A percentile compares a stretch with the other conserved stretches of the same genome.
These are phyloP conservation scores for Chloroceryle amazona DNA, from an alignment of 2,797 vertebrate species.

Conservation along the genomic window DNA sequence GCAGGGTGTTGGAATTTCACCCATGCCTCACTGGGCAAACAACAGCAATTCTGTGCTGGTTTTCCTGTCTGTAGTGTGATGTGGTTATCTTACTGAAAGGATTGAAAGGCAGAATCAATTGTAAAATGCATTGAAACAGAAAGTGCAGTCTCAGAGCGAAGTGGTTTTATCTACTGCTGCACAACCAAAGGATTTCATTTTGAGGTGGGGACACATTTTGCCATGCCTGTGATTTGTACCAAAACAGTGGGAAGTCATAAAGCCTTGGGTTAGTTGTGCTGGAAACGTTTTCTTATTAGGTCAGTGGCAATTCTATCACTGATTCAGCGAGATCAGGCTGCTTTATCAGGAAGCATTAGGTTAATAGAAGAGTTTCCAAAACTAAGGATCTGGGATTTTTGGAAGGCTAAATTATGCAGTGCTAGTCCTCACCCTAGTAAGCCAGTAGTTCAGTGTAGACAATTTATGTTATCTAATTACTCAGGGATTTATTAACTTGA, in stretches of 20 bases:
- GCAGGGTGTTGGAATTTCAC: neutral
- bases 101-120: neutral
- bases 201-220: constrained; percentile 19
- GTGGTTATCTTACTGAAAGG: neutral
- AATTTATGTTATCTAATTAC: neutral
- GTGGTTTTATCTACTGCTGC: constrained; percentile 38
- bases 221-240: neutral
- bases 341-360: neutral
- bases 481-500: neutral
- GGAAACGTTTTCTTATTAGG: neutral
- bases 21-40: neutral
- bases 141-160: constrained; percentile 29
- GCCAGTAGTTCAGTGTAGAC: neutral
- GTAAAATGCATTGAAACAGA: constrained; percentile 43
- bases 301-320: neutral
- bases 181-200: constrained; percentile 45
- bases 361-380: neutral
- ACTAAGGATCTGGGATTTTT: neutral
- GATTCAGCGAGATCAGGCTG: neutral
- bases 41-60: neutral
- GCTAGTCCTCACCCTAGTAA: neutral
- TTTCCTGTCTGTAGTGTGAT: neutral
- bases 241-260: neutral
- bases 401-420: neutral
- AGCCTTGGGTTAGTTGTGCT: neutral